These are phyloP conservation scores for Ceratoteleas bidentatus DNA, from an alignment of 1,140 invertebrate genomes.

Conservation along the genomic window DNA sequence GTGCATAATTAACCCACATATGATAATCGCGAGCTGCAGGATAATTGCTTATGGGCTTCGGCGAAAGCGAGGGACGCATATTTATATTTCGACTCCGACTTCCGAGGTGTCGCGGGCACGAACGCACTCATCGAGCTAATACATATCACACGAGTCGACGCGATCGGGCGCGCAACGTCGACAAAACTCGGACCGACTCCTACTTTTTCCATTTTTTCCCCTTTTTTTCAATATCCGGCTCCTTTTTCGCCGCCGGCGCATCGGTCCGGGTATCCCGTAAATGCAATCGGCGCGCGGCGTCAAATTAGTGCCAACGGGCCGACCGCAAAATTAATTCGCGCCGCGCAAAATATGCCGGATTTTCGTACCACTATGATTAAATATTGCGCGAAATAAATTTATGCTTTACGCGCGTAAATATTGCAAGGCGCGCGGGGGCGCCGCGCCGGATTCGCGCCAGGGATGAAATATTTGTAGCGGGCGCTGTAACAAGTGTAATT, in stretches of 20 bases:
- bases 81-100: slow-evolving; percentile 61
- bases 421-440: slow-evolving; percentile 1
- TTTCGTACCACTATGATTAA: not conserved
- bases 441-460: slow-evolving; percentile 9
- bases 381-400: slow-evolving; percentile 8
- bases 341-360: slow-evolving; percentile 18
- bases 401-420: slow-evolving; percentile 16
- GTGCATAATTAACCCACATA: slow-evolving; percentile 58
- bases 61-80: slow-evolving; percentile 55
- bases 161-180: too few species aligned
- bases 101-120: slow-evolving; percentile 38
- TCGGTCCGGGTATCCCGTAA: not conserved
- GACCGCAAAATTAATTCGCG: slow-evolving; percentile 14
- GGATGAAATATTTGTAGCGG: slow-evolving; percentile 26
- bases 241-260: not conserved
- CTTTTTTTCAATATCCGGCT: not conserved
- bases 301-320: slow-evolving; percentile 6
- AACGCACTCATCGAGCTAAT: slow-evolving; percentile 49
- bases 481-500: slow-evolving; percentile 19
- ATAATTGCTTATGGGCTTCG: slow-evolving; percentile 62
- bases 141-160: slow-evolving; percentile 43
- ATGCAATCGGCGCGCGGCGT: not conserved
- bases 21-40: slow-evolving; percentile 61
- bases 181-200: too few species aligned
- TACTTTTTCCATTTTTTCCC: not conserved